Evolutionary conservation across 2,888 invertebrate species (phyloP).

Genomic region (Argynnis bischoffii): DNA sequence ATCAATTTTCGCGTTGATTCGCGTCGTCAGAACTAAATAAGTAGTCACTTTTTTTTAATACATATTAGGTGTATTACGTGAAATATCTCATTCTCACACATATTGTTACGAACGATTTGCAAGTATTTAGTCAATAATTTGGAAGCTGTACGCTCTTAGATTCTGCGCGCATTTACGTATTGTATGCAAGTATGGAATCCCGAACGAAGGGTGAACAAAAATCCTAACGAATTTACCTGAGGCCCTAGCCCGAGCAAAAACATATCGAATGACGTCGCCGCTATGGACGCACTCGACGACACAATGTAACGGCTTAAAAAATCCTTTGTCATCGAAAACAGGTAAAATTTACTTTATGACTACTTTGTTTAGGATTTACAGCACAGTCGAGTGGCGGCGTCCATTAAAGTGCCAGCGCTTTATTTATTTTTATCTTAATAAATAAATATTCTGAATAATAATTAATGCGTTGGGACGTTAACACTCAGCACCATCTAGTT

Average conservation of each 20-base stretch:
- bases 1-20: too few species aligned
- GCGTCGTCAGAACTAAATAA: too few species aligned
- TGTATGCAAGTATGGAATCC: background rate
- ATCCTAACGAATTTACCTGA: constrained; percentile 31
- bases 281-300: constrained; percentile 29
- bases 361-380: constrained; percentile 36
- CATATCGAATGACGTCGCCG: constrained; percentile 9
- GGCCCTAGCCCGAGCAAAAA: constrained; percentile 6
- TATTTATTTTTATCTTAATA: too few species aligned
- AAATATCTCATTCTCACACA: too few species aligned
- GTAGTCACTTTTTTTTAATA: too few species aligned
- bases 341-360: constrained; percentile 67
- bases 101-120: too few species aligned
- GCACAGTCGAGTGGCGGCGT: constrained; percentile 15
- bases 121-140: too few species aligned
- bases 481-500: too few species aligned
- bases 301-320: constrained; percentile 48
- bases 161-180: background rate
- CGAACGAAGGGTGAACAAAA: background rate
- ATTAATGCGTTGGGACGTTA: too few species aligned
- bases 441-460: too few species aligned
- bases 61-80: too few species aligned
- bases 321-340: constrained; percentile 63
- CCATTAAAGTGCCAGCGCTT: background rate
- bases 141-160: too few species aligned